Conservation (phyloP, 2,797 vertebrate species). For the Trachurus trachurus region DNA sequence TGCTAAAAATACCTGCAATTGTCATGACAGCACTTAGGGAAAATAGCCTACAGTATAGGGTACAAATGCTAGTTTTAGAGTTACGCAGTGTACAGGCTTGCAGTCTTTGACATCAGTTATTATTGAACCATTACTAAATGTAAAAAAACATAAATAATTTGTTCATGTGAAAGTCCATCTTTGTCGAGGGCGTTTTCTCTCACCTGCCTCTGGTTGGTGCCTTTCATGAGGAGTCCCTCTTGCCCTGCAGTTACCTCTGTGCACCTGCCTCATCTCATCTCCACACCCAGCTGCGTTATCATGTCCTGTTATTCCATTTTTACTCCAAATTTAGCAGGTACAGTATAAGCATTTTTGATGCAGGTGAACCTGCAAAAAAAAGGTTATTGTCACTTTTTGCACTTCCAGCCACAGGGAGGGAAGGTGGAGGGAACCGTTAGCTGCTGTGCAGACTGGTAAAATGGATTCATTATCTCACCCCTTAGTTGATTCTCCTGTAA, state of each 20-base stretch:
- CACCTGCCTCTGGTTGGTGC: background rate
- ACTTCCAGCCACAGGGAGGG: too few species aligned
- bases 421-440: too few species aligned
- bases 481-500: too few species aligned
- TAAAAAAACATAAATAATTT: background rate
- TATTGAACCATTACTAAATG: background rate
- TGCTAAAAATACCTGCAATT: conserved; percentile 22
- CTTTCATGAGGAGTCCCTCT: background rate
- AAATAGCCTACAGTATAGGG: conserved; percentile 15
- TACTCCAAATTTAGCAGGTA: too few species aligned
- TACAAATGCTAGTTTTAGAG: background rate
- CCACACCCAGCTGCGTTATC: background rate
- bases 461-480: too few species aligned
- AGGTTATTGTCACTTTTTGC: too few species aligned
- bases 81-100: background rate
- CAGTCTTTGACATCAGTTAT: background rate
- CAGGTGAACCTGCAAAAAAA: too few species aligned
- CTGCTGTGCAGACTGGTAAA: too few species aligned
- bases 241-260: background rate
- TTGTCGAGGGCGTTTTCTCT: background rate
- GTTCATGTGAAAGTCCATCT: background rate
- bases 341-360: too few species aligned
- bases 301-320: background rate
- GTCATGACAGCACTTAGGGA: conserved; percentile 23
- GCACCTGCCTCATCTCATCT: background rate